phyloP scores from a whole-genome alignment of 2,797 vertebrate genomes.

The Gymnoscopelus microlampas region DNA sequence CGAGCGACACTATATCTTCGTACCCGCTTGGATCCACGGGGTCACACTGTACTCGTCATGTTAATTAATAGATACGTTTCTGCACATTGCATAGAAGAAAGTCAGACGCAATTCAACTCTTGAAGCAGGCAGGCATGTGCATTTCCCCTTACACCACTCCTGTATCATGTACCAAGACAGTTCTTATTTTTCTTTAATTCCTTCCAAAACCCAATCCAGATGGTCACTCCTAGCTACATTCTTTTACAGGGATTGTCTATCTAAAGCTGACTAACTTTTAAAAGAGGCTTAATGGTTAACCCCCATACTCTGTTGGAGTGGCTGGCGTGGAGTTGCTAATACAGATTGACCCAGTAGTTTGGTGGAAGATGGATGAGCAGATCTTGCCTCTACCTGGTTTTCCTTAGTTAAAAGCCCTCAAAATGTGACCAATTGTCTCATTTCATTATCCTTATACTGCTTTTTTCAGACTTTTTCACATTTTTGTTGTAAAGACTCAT shows the following conservation, averaged over 20 bases:
- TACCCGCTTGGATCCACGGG: no score
- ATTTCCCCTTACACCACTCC: no score
- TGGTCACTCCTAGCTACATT: constrained; percentile 44
- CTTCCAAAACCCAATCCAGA: constrained; percentile 15
- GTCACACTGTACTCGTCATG: no score
- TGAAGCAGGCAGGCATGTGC: no score
- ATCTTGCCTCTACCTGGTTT: background rate
- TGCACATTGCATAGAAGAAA: no score
- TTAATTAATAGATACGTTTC: no score
- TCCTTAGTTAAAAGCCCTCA: background rate
- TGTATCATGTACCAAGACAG: constrained; percentile 8
- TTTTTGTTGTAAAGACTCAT: no score
- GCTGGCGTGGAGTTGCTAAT: background rate
- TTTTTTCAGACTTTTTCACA: no score
- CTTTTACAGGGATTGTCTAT: constrained; percentile 15
- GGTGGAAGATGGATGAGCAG: background rate
- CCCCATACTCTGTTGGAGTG: background rate
- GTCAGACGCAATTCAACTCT: no score
- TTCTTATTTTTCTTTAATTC: constrained; percentile 28
- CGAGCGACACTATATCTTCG: no score
- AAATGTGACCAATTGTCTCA: no score
- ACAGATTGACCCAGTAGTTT: background rate
- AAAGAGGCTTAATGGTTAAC: constrained; percentile 1
- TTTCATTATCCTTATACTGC: no score
- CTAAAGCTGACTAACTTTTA: constrained; percentile 3